Base-by-base conservation (phyloP, 2,797 vertebrate species). In the Eulemur coronatus region DNA sequence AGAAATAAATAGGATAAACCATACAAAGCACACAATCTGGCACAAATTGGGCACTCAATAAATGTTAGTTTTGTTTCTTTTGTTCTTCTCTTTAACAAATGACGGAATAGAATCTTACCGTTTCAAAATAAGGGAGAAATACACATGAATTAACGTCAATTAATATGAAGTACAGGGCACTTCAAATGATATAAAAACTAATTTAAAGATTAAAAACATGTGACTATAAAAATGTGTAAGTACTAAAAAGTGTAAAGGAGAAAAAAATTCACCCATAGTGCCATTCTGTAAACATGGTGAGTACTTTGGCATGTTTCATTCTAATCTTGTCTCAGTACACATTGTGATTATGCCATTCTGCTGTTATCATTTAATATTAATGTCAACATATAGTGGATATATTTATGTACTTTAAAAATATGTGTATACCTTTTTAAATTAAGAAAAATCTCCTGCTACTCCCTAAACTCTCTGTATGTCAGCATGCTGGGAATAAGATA, bases 361-460 rank as follows among this genome's bases (percentile, higher is more conserved):
- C n/a, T 91, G 94, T 96, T 95, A 94, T 61, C 59, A 89, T n/a
- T 97, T 79, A 73, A 79, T 57, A 75, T 61, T 81, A 70, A 92
- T 1, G n/a, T 17, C 30, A 94, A 80, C 38, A 84, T 3, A n/a
- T 20, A 46, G 57, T 50, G 20, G 35, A 69, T 52, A 61, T 52
- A 75, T 81, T 72, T 61, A 61, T 79, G 24, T 24, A 65, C 41
- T 52, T 84, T 26, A 26, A 81, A 85, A 63, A 93, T 28, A 69
- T 61, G 35, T 67, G 7, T 30, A 38, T 43, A 61, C 70, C 26
- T 81, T 88, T 93, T 88, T 69, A 17, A 90, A 81, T 57, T 65
- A 81, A 24, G n/a, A 46, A 80, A 63, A 55, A 52, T 67, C 46
- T 41, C 5, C 13, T 84, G 22, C 50, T 78, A 38, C 2, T 70